Percentiles rank a stretch among this genome's conserved stretches.
These are phyloP conservation scores for Channa argus DNA, from an alignment of 2,113 vertebrate genomes.

Conservation along the genomic window DNA sequence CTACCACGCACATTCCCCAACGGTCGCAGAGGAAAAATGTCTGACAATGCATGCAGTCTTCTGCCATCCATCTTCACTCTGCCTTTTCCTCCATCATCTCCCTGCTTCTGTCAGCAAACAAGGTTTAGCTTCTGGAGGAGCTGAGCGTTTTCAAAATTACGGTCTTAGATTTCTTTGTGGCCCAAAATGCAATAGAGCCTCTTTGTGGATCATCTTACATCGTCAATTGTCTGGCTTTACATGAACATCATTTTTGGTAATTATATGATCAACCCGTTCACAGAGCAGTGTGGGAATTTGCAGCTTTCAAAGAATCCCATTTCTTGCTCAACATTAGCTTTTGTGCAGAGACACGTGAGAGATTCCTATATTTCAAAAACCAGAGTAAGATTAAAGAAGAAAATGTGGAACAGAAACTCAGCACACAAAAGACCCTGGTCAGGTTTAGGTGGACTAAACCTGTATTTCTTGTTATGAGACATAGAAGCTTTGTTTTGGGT, in stretches of 20 bases:
- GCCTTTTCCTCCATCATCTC: not conserved
- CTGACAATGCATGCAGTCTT: slow-evolving; percentile 12
- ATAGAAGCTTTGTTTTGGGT: slow-evolving; percentile 29
- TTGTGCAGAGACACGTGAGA: not conserved
- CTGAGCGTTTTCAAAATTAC: slow-evolving; percentile 1
- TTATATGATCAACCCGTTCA: not conserved
- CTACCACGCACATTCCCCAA: slow-evolving; percentile 67
- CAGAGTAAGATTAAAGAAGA: slow-evolving; percentile 30
- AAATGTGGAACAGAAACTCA: slow-evolving; percentile 28
- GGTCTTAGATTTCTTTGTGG: slow-evolving; percentile 6
- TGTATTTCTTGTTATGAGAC: slow-evolving; percentile 30
- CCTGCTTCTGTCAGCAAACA: not conserved
- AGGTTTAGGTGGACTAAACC: slow-evolving; percentile 38
- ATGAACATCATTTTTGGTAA: slow-evolving; percentile 1
- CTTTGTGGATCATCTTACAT: slow-evolving; percentile 23
- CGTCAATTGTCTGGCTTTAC: not conserved
- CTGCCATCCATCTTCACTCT: not conserved
- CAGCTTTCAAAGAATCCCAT: not conserved
- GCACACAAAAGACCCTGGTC: slow-evolving; percentile 32
- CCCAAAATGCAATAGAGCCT: slow-evolving; percentile 23
- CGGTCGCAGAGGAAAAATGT: slow-evolving; percentile 1
- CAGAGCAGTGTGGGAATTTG: not conserved
- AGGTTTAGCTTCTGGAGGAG: not conserved
- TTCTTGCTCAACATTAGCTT: not conserved
- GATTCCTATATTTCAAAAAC: slow-evolving; percentile 6